phyloP scores from a whole-genome alignment of 2,113 vertebrate species.

The Brevimyrus niger region DNA sequence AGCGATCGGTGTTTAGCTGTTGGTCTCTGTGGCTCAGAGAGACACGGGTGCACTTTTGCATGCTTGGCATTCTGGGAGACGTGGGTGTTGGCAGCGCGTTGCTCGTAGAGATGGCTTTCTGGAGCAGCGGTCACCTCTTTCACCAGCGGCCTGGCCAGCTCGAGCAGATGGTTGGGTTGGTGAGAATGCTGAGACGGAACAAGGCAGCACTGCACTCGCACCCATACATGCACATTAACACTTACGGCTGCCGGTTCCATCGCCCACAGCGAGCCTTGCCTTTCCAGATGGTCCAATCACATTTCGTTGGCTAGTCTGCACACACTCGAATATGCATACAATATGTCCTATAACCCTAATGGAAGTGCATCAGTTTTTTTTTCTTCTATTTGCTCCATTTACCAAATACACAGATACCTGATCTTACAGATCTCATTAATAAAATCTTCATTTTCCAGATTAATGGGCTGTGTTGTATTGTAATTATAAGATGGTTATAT shows the following conservation, averaged over 20 bases:
- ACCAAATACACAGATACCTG: background rate
- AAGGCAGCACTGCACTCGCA: background rate
- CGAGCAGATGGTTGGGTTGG: background rate
- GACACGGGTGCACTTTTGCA: background rate
- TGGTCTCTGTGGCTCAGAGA: background rate
- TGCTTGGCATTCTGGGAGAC: background rate
- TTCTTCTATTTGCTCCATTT: background rate
- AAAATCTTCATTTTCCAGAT: background rate
- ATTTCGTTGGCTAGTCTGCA: background rate
- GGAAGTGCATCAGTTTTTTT: background rate
- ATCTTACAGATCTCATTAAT: background rate
- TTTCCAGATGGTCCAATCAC: background rate
- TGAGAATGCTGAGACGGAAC: background rate
- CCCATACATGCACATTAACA: background rate
- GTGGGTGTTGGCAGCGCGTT: background rate
- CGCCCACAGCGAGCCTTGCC: background rate
- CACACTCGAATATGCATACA: background rate
- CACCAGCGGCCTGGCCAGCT: background rate
- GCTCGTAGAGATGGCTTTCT: background rate
- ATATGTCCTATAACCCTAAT: background rate
- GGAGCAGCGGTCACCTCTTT: background rate
- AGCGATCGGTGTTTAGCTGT: background rate
- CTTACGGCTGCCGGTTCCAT: background rate
- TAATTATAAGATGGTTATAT: background rate
- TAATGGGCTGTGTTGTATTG: background rate